Conservation (phyloP, 2,888 invertebrate genomes). For the Ophion ellenae region DNA sequence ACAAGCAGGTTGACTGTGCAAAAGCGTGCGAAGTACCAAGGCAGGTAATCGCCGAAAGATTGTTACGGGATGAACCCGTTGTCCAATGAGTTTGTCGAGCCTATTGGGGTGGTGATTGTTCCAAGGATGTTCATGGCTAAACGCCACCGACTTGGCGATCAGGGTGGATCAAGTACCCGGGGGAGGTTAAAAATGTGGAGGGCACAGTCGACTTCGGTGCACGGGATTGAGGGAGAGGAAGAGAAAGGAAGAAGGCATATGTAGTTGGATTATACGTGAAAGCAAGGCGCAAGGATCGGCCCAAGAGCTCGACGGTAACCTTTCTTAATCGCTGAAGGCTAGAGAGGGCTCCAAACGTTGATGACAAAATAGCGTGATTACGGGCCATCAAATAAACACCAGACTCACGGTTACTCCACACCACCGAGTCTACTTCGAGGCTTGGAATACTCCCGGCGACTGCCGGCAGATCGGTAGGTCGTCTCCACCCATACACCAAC, state of each 20-base stretch:
- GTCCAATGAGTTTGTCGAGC: slow-evolving; percentile 19
- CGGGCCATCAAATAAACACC: slow-evolving; percentile 83
- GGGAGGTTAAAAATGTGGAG: background rate
- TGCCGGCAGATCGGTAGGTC: slow-evolving; percentile 11
- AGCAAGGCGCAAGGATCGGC: slow-evolving; percentile 35
- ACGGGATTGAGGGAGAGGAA: background rate
- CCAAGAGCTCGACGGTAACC: slow-evolving; percentile 17
- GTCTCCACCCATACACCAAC: slow-evolving; percentile 41
- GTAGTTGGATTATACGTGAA: slow-evolving; percentile 26
- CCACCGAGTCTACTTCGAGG: slow-evolving; percentile 75
- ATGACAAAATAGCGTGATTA: slow-evolving; percentile 83
- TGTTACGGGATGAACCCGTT: slow-evolving; percentile 44
- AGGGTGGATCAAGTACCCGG: too few species aligned
- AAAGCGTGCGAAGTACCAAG: slow-evolving; percentile 27
- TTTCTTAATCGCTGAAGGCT: slow-evolving; percentile 76
- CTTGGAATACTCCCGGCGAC: slow-evolving; percentile 57
- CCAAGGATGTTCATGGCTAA: background rate
- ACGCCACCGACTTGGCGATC: background rate
- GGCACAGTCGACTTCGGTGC: background rate
- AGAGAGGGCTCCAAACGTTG: slow-evolving; percentile 77
- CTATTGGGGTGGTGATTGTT: slow-evolving; percentile 16
- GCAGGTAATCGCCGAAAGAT: slow-evolving; percentile 55
- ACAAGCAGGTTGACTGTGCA: slow-evolving; percentile 22
- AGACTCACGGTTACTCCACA: slow-evolving; percentile 81
- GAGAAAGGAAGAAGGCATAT: background rate